Percentiles rank a stretch among this genome's conserved stretches.
Evolutionary conservation across 1,140 invertebrate genomes (phyloP).

Genomic region (Ridgeia piscesae): DNA sequence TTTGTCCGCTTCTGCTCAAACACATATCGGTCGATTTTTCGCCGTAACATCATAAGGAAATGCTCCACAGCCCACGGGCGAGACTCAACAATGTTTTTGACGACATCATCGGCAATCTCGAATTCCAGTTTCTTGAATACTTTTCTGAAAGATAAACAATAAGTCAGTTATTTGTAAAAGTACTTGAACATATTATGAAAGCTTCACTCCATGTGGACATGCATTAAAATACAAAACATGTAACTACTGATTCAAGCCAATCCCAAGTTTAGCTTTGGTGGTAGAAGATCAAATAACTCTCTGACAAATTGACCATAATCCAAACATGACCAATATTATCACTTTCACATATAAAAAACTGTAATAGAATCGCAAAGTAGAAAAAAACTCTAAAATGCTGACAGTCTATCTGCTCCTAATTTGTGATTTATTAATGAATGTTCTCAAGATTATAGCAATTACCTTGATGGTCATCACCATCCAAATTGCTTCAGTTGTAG

Average conservation of each 20-base stretch:
- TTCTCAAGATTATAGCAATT: too few species aligned
- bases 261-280: background rate
- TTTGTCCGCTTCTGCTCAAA: conserved; percentile 6
- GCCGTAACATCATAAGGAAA: conserved; percentile 48
- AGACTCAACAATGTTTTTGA: conserved; percentile 42
- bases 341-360: background rate
- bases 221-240: background rate
- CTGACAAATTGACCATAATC: too few species aligned
- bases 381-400: too few species aligned
- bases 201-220: too few species aligned
- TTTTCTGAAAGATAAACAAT: conserved; percentile 44
- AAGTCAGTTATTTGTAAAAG: background rate
- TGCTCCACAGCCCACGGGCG: conserved; percentile 48
- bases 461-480: too few species aligned
- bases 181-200: too few species aligned
- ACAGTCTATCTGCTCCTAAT: too few species aligned
- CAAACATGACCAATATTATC: background rate
- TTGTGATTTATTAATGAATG: too few species aligned
- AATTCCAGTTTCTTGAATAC: conserved; percentile 49
- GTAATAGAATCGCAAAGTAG: too few species aligned
- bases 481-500: too few species aligned
- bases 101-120: conserved; percentile 53
- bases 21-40: conserved; percentile 47
- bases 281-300: background rate
- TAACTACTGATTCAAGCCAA: background rate